Base-by-base conservation (phyloP, 2,888 invertebrate genomes). In the Lithodes maja region DNA sequence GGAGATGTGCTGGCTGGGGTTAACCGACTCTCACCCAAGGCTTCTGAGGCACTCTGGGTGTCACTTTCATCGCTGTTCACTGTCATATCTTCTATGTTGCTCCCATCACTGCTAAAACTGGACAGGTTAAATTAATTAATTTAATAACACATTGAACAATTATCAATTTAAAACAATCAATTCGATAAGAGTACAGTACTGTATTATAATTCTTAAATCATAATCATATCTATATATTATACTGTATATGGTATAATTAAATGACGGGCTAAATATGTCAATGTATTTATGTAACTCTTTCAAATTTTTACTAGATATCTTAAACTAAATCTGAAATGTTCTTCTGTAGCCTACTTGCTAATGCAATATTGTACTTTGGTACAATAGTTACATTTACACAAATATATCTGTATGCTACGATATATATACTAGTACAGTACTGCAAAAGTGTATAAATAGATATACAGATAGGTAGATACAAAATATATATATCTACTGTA, bases 41-140 rank as follows among this genome's bases (percentile, higher is more conserved):
- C 85, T 52, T 89, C 88, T n/a, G 88, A 85, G n/a, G 85, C 88
- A 85, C 88, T 89, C 85, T 89, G 88, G 1, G 88, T 89, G 50
- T 89, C 88, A 81, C 88, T 89, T 68, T 89, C 88, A 61, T 85
- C 88, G 77, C 85, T 89, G 75, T 85, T 84, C 77, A 89, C 74
- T 33, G 88, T 84, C 50, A 75, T 68, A 52, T 89, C 88, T 69
- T 89, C 88, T 17, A 77, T 61, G 69, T 33, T 78, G 61, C 17
- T 84, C n/a, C 54, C 52, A 50, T 89, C 88, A 85, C 88, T 89
- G 71, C 49, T 49, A 55, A 61, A 61, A 71, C 71, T 71, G 71
- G 3, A n/a, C 61, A 49, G 61, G 15, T 75, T 75, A 74, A 15
- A 54, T 33, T 12, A 12, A n/a, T 49, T 49, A 55, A 49, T 33